These are phyloP conservation scores for Stenopsyche tienmushanensis DNA, from an alignment of 1,140 invertebrate genomes.

Conservation along the genomic window DNA sequence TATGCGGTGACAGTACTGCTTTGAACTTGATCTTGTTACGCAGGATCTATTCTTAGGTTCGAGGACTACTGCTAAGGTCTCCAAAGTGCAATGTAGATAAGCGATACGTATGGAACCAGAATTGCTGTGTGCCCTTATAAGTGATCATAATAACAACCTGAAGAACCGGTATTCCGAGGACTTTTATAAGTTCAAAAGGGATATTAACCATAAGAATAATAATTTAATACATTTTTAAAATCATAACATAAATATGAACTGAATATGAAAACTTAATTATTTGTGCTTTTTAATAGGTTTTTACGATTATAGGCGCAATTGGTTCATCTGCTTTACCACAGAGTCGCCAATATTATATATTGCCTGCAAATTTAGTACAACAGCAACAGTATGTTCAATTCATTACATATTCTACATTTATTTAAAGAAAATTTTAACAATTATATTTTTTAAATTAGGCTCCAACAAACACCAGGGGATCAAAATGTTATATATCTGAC, in stretches of 20 bases:
- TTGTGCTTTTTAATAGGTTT: not conserved
- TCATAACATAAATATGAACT: too few species aligned
- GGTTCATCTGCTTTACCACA: not conserved
- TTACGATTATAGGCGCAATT: not conserved
- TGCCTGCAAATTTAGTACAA: not conserved
- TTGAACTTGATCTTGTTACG: not conserved
- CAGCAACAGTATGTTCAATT: not conserved
- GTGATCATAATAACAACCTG: not conserved
- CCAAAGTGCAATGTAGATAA: too few species aligned
- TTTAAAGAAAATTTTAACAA: too few species aligned
- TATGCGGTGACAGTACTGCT: too few species aligned
- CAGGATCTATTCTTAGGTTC: not conserved
- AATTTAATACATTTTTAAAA: not conserved
- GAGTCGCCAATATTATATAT: not conserved
- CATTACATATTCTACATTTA: too few species aligned
- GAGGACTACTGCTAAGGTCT: too few species aligned
- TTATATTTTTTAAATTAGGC: too few species aligned
- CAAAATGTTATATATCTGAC: not conserved
- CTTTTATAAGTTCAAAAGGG: too few species aligned
- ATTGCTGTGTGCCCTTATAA: not conserved
- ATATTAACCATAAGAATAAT: too few species aligned
- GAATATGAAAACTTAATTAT: too few species aligned
- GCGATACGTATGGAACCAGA: not conserved
- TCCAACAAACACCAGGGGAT: too few species aligned
- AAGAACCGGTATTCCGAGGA: not conserved